phyloP scores from a whole-genome alignment of 2,888 invertebrate genomes.

The Apodemia mormo region DNA sequence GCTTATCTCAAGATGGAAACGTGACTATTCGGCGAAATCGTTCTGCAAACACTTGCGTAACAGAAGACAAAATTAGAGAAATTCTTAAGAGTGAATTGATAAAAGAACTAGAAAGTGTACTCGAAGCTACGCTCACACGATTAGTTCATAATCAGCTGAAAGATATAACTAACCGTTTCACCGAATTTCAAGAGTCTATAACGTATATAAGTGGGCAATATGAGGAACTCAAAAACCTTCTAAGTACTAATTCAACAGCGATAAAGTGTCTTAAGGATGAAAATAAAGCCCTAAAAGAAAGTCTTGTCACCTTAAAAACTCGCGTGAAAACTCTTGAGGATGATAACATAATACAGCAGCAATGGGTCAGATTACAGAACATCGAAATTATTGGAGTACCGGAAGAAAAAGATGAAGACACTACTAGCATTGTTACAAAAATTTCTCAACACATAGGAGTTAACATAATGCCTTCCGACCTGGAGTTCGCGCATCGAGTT shows the following conservation, averaged over 20 bases:
- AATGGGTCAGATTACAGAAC: slow-evolving; percentile 31
- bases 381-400: slow-evolving; percentile 27
- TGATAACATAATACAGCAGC: slow-evolving; percentile 19
- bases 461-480: slow-evolving; percentile 17
- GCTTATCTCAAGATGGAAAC: neutral
- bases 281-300: neutral
- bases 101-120: neutral
- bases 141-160: too few species aligned
- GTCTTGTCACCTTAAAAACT: neutral
- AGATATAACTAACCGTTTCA: neutral
- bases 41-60: neutral
- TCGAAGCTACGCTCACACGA: too few species aligned
- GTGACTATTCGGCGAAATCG: neutral
- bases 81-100: neutral
- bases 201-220: neutral
- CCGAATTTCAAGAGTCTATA: neutral
- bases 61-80: neutral
- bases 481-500: slow-evolving; percentile 31
- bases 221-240: neutral
- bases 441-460: slow-evolving; percentile 26
- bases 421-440: slow-evolving; percentile 22
- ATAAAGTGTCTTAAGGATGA: neutral
- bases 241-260: neutral
- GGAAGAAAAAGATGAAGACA: slow-evolving; percentile 19
- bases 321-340: neutral